Evolutionary conservation across 2,797 vertebrate genomes (phyloP).

Genomic region (Chloroceryle inda): DNA sequence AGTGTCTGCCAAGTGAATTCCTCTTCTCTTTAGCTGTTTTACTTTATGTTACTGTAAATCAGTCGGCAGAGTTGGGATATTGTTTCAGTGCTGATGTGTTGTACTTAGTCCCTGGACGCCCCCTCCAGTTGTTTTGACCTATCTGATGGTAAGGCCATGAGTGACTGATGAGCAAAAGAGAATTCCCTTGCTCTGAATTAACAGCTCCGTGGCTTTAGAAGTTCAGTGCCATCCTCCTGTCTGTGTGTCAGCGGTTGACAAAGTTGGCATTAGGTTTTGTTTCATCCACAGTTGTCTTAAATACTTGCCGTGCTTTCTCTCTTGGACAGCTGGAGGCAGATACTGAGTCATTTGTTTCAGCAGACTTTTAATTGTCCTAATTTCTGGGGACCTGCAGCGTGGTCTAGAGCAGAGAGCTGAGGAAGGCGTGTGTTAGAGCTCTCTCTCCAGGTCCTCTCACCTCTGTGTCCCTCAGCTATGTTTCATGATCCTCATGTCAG

Average conservation of each 20-base stretch:
- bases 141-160: neutral
- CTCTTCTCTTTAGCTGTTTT: neutral
- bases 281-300: neutral
- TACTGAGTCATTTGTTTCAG: neutral
- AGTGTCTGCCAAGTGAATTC: neutral
- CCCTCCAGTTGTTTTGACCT: neutral
- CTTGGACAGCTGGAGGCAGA: neutral
- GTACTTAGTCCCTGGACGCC: neutral
- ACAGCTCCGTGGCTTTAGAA: neutral
- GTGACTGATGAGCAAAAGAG: neutral
- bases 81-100: neutral
- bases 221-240: neutral
- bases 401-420: neutral
- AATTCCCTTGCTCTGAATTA: neutral
- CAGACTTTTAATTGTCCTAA: neutral
- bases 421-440: neutral
- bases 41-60: neutral
- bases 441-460: accelerated
- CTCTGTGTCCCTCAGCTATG: accelerated
- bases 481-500: neutral
- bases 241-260: accelerated
- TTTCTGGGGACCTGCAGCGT: neutral
- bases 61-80: too few relatives aligned
- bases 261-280: neutral
- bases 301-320: neutral